Evolutionary conservation across 2,888 invertebrate genomes (phyloP).

Genomic region (Muscina levida): DNA sequence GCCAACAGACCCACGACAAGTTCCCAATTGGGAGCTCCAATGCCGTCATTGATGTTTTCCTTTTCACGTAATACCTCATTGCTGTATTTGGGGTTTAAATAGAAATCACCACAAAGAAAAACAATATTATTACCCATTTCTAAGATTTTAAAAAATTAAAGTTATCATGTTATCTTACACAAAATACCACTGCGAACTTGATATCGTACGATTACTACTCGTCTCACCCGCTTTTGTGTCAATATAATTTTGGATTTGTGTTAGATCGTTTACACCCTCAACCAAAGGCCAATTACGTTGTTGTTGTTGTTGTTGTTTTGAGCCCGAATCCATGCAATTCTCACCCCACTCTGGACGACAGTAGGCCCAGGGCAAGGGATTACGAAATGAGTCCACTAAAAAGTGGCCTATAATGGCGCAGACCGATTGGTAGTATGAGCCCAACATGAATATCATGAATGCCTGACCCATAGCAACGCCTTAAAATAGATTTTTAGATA

Average conservation of each 20-base stretch:
- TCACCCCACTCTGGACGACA: slow-evolving; percentile 82
- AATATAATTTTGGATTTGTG: slow-evolving; percentile 44
- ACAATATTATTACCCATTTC: slow-evolving; percentile 5
- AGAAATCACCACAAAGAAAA: neutral
- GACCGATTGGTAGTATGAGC: slow-evolving; percentile 84
- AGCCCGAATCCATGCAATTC: slow-evolving; percentile 77
- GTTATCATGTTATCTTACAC: slow-evolving; percentile 78
- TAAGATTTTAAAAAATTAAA: neutral
- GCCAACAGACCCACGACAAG: slow-evolving; percentile 81
- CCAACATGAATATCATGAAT: slow-evolving; percentile 81
- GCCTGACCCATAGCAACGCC: slow-evolving; percentile 83
- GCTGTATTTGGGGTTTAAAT: slow-evolving; percentile 73
- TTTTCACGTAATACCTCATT: slow-evolving; percentile 81
- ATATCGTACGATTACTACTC: slow-evolving; percentile 74
- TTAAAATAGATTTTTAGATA: slow-evolving; percentile 70
- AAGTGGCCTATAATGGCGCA: slow-evolving; percentile 83
- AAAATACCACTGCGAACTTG: slow-evolving; percentile 81
- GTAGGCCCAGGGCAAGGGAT: slow-evolving; percentile 84
- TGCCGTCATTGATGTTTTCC: slow-evolving; percentile 81
- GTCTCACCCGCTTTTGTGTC: slow-evolving; percentile 32
- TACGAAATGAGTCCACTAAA: slow-evolving; percentile 83
- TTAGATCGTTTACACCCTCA: slow-evolving; percentile 33
- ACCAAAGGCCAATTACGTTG: slow-evolving; percentile 20
- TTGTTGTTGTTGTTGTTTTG: slow-evolving; percentile 34
- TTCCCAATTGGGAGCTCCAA: slow-evolving; percentile 82